Conservation (phyloP, 2,113 vertebrate species). For the Xenopus tropicalis region UCB_Xtro_10.0 CM004444.2:133206001-133206500, state of each 20-base stretch:
- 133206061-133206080: background rate
- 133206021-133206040: conserved; percentile 2
- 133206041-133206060: background rate
- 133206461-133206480: background rate
- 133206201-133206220: conserved; percentile 40
- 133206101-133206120: background rate
- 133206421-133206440: conserved; percentile 61
- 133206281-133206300: conserved; percentile 50
- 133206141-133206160: background rate
- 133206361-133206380: conserved; percentile 65
- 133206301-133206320: conserved; percentile 55
- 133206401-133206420: conserved; percentile 78
- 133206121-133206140: conserved; percentile 16
- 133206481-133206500: background rate
- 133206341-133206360: conserved; percentile 55
- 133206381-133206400: conserved; percentile 78
- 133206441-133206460: conserved; percentile 49
- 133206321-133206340: conserved; percentile 61
- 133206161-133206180: conserved; percentile 16
- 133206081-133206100: background rate
- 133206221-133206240: conserved; percentile 60
- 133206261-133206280: conserved; percentile 41
- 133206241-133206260: conserved; percentile 58
- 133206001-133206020: background rate
- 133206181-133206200: conserved; percentile 41